These are phyloP conservation scores for Diphyllodes magnificus DNA, from an alignment of 2,113 vertebrate genomes.

Conservation along the genomic window DNA sequence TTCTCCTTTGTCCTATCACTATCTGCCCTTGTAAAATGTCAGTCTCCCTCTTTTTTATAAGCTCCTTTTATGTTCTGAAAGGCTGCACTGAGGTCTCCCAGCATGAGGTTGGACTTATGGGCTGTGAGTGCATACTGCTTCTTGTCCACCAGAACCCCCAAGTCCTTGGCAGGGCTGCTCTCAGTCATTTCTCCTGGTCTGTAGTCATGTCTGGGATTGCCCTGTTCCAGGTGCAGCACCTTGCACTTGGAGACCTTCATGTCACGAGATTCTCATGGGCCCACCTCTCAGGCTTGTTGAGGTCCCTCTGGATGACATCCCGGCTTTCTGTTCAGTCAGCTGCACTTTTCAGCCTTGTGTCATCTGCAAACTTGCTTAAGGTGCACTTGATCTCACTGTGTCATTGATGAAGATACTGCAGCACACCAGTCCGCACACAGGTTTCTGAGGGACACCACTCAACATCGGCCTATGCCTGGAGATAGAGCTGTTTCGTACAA, in stretches of 20 bases:
- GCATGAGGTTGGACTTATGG: neutral
- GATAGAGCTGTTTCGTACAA: neutral
- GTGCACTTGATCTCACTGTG: neutral
- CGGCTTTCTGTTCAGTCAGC: neutral
- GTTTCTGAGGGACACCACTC: neutral
- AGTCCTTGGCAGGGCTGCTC: neutral
- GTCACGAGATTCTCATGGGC: neutral
- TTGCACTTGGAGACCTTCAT: neutral
- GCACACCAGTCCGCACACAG: fast-evolving
- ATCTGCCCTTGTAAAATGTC: neutral
- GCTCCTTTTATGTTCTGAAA: neutral
- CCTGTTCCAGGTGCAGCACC: neutral
- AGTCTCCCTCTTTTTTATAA: neutral
- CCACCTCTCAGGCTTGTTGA: neutral
- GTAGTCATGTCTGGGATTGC: neutral
- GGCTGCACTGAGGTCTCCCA: neutral
- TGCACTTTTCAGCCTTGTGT: neutral
- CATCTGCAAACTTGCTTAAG: neutral
- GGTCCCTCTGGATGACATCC: neutral
- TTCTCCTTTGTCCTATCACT: neutral
- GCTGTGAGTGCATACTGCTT: neutral
- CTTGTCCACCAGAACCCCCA: neutral
- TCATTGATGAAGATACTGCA: neutral
- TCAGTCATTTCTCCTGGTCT: neutral
- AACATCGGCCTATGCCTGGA: fast-evolving